Conservation (phyloP, 1,140 invertebrate species). For the Drosophila dunni region DNA sequence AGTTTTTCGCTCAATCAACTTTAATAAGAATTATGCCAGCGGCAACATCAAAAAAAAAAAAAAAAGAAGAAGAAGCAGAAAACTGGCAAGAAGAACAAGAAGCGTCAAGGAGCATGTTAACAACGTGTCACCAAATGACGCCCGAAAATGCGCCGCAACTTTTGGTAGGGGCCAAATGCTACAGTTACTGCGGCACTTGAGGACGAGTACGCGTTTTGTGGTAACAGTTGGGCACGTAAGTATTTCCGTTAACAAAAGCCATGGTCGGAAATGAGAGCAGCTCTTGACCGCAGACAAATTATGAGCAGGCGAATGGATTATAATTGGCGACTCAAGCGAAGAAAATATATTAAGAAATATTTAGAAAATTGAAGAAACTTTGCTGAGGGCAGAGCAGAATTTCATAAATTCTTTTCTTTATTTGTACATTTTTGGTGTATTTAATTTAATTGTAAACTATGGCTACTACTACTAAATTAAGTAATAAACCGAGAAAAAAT, state of each 20-base stretch:
- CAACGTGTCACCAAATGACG: slow-evolving; percentile 63
- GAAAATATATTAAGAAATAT: neutral
- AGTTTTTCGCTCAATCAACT: slow-evolving; percentile 82
- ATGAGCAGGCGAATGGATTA: slow-evolving; percentile 1
- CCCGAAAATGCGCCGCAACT: slow-evolving; percentile 14
- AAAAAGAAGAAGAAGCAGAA: too few species aligned
- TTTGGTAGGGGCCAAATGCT: neutral
- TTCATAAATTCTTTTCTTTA: too few species aligned
- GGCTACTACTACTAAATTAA: too few species aligned
- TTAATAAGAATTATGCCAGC: slow-evolving; percentile 73
- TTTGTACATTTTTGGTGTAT: too few species aligned
- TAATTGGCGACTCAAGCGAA: slow-evolving; percentile 14
- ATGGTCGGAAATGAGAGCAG: slow-evolving; percentile 42
- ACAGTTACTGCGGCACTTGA: neutral
- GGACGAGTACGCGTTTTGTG: neutral
- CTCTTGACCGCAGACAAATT: slow-evolving; percentile 11
- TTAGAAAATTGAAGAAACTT: neutral
- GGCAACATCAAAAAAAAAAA: slow-evolving; percentile 32
- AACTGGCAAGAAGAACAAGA: slow-evolving; percentile 45
- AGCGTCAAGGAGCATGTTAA: slow-evolving; percentile 73
- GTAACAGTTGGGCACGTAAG: slow-evolving; percentile 20
- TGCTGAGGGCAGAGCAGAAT: too few species aligned
- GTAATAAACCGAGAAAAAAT: too few species aligned
- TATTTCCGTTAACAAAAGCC: slow-evolving; percentile 37
- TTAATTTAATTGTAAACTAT: too few species aligned